Evolutionary conservation across 2,113 vertebrate genomes (phyloP), one percentile per base, ranked within the genome.

Genomic region (Phalacrocorax pelagicus): DNA sequence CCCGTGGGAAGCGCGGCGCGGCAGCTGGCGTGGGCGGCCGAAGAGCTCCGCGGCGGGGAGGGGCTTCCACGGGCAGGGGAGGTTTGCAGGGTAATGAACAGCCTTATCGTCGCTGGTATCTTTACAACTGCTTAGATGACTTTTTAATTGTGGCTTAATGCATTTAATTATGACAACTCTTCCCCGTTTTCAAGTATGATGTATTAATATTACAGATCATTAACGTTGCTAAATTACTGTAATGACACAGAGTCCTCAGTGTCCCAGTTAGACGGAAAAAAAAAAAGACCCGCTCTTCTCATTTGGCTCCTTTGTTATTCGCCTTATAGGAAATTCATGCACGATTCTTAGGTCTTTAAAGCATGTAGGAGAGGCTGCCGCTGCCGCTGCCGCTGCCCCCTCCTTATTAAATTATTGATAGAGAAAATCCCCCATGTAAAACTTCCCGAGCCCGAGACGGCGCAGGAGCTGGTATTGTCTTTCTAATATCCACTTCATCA

Each of bases 191-290:
- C 96, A 86, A 97, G 94, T 96, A 94, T 97, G 98, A 98, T 98
- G 97, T 98, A 98, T 98, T 98, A 98, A 98, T 98, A 98, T 97
- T 97, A 97, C 96, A 98, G 98, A 98, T 98, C 98, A 98, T 98
- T 98, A 98, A 98, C 85, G 83, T 81, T 85, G 90, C 97, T 98
- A 98, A 98, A 98, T 98, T 97, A 96, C 95, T 97, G 97, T 98
- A 97, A 98, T 98, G 96, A 98, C 96, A 98, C 74, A 97, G 96
- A 97, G 96, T 97, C 96, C 92, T 97, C 94, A 94, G 97, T 79
- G 88, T 98, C 95, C 95, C 97, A 98, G 97, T 97, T 98, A 97
- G 57, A 96, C 82, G 92, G 96, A 62, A 79, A 97, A 44, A 66
- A 79, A 97, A 44, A 97, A 83, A 96, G 97, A 97, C 95, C 95